Evolutionary conservation across 2,797 vertebrate species (phyloP).

Genomic region (Pogonophryne albipinna): DNA sequence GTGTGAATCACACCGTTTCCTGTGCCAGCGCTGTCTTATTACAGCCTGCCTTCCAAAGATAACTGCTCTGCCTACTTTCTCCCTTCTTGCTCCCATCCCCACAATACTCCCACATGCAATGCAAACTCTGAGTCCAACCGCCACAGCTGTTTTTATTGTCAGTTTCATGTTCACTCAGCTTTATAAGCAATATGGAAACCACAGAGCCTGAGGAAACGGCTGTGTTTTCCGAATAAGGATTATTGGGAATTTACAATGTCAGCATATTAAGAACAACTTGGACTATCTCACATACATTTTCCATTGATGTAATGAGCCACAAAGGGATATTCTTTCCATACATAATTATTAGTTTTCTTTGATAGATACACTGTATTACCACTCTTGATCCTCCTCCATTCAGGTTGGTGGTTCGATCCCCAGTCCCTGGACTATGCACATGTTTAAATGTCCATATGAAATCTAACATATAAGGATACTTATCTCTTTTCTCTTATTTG

Average conservation of each 20-base stretch:
- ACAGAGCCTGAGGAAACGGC: slow-evolving; percentile 37
- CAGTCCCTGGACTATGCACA: no score
- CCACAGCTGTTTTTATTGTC: slow-evolving; percentile 31
- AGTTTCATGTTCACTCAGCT: slow-evolving; percentile 25
- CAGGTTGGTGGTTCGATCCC: no score
- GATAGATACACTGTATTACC: no score
- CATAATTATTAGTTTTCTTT: not conserved
- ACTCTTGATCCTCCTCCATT: no score
- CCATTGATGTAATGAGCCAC: not conserved
- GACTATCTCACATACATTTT: not conserved
- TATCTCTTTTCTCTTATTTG: no score
- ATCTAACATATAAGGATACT: no score
- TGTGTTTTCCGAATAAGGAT: slow-evolving; percentile 43
- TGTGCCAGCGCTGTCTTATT: slow-evolving; percentile 35
- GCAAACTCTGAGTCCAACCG: slow-evolving; percentile 28
- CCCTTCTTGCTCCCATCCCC: slow-evolving; percentile 29
- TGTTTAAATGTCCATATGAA: no score
- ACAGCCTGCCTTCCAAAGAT: slow-evolving; percentile 63
- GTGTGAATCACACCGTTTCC: slow-evolving; percentile 48
- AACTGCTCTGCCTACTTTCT: slow-evolving; percentile 34
- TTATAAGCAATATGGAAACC: slow-evolving; percentile 41
- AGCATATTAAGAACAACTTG: slow-evolving; percentile 23
- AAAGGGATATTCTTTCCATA: not conserved
- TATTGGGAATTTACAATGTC: slow-evolving; percentile 31
- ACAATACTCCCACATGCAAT: slow-evolving; percentile 26